Base-by-base conservation (phyloP, 2,113 vertebrate genomes). In the Pteropus alecto region DNA sequence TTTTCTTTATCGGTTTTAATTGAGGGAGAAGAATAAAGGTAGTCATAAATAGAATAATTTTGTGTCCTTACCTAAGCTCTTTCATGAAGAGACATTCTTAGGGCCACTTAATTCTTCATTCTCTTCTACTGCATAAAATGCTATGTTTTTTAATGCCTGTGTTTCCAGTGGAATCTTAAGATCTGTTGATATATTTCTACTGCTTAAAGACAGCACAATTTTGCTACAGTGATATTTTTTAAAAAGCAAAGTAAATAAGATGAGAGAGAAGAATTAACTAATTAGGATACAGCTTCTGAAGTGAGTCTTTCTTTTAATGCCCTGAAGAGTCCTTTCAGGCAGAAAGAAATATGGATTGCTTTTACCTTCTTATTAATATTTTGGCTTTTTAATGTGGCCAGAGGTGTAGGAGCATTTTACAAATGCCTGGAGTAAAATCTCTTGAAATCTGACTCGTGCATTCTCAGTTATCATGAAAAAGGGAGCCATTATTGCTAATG, bases 281-380 rank as follows among this genome's bases (percentile, higher is more conserved):
- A 95, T 97, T 94, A 92, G 70, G 84, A 87, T 85, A 84, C 24
- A 56, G 92, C 83, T 84, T 96, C 79, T 84, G 70, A 85, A 94
- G 54, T 96, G 58, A 86, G 9, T 74, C n/a, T 83, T 82, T 89
- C 76, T 41, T 19, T 76, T 33, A 87, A 68, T 88, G n/a, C 48
- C 61, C 88, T 14, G 12, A 90, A 74, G 83, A 97, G 30, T 97
- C 71, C 24, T 86, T 94, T 97, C 26, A 77, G 74, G 68, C 92
- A 81, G 3, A 94, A 51, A 94, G 51, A 96, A 96, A 92, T 81
- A 19, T 71, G 33, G 15, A 63, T 74, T 28, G 7, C 15, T 67
- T 97, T 95, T 97, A 82, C 60, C 70, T 81, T 95, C 54, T 90
- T 93, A 83, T 95, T 88, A 97, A 88, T 90, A 90, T 87, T 96